These are phyloP conservation scores for Allophyes oxyacanthae DNA, from an alignment of 2,888 invertebrate species.

Conservation along the genomic window DNA sequence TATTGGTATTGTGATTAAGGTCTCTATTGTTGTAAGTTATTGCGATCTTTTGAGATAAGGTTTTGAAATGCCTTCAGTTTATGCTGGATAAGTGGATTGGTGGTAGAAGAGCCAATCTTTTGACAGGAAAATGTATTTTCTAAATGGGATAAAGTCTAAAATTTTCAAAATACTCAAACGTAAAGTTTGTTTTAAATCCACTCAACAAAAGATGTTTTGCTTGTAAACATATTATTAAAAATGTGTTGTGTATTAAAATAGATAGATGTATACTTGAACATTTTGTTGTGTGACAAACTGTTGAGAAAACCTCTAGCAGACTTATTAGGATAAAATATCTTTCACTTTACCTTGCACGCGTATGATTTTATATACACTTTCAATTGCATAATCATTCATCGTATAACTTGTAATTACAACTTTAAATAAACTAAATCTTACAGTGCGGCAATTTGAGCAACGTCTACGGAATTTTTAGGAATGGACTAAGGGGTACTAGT, in stretches of 20 bases:
- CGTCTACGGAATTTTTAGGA: not conserved
- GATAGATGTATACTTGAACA: constrained; percentile 22
- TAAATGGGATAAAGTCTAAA: too few species aligned
- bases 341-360: constrained; percentile 48
- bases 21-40: too few species aligned
- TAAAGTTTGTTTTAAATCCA: not conserved
- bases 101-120: too few species aligned
- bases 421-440: constrained; percentile 21
- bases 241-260: constrained; percentile 13
- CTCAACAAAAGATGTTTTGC: constrained; percentile 24
- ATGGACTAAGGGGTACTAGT: not conserved
- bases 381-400: constrained; percentile 6
- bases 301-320: constrained; percentile 65
- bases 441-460: constrained; percentile 36
- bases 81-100: too few species aligned
- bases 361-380: constrained; percentile 42
- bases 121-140: too few species aligned
- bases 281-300: constrained; percentile 3
- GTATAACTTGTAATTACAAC: constrained; percentile 21
- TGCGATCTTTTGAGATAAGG: too few species aligned
- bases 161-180: too few species aligned
- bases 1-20: too few species aligned
- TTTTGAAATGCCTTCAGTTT: too few species aligned
- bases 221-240: constrained; percentile 1
- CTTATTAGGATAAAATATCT: constrained; percentile 57